A percentile compares a stretch with the other conserved stretches of the same genome.
Evolutionary conservation across 2,113 vertebrate species (phyloP).

Genomic region (Fukomys damarensis): DNA sequence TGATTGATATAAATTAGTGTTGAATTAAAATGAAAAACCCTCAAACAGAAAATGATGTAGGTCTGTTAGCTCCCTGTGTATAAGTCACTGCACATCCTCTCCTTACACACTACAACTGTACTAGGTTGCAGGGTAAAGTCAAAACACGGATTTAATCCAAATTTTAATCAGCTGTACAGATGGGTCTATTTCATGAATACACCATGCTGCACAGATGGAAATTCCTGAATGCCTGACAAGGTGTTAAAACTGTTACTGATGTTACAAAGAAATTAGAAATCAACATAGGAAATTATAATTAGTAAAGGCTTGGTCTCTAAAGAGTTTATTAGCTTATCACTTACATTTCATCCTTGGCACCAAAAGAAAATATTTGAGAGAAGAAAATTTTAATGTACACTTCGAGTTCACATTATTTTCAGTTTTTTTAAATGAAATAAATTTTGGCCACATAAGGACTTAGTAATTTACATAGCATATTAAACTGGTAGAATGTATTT

Average conservation of each 20-base stretch:
- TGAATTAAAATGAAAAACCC: slow-evolving; percentile 84
- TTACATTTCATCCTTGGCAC: slow-evolving; percentile 84
- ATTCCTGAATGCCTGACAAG: slow-evolving; percentile 90
- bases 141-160: slow-evolving; percentile 89
- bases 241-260: slow-evolving; percentile 90
- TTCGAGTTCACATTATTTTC: slow-evolving; percentile 56
- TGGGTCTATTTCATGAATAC: slow-evolving; percentile 91
- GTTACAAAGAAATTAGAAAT: slow-evolving; percentile 88
- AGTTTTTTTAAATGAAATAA: slow-evolving; percentile 4
- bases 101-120: slow-evolving; percentile 82
- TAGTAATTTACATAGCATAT: not conserved
- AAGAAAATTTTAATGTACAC: slow-evolving; percentile 56
- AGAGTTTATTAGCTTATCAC: slow-evolving; percentile 85
- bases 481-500: not conserved
- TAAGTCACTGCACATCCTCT: slow-evolving; percentile 69
- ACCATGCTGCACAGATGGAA: slow-evolving; percentile 89
- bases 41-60: slow-evolving; percentile 82
- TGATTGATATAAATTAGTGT: slow-evolving; percentile 83
- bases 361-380: slow-evolving; percentile 75
- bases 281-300: slow-evolving; percentile 87
- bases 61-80: slow-evolving; percentile 77
- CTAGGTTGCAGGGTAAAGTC: slow-evolving; percentile 84
- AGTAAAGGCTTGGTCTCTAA: slow-evolving; percentile 83
- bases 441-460: not conserved
- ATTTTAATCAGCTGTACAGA: slow-evolving; percentile 91